Evolutionary conservation across 2,797 vertebrate species (phyloP), one percentile per base, ranked within the genome.

Genomic region (Synanceia verrucosa): DNA sequence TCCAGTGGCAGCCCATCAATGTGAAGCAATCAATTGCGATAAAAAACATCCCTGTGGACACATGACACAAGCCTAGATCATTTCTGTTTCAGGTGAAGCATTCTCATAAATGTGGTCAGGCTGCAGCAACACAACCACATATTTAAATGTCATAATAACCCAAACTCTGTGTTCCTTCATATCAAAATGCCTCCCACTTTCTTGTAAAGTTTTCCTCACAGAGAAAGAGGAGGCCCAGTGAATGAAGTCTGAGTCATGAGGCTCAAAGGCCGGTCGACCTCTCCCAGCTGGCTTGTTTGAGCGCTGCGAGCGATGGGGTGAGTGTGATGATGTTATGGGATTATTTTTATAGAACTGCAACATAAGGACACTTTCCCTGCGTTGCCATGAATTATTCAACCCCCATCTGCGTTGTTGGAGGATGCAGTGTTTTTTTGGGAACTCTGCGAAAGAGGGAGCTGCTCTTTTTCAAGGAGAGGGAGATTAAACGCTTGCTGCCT

Each of bases 351-450:
- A 86, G 82, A 92, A 83, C 76, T 62, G 82, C 82, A 72, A 84
- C 76, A 82, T 87, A 86, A 91, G 86, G 89, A 91, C 91, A 91
- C 81, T 87, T 71, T 81, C 78, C 81, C 73, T 79, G 78, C 24
- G 65, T 73, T 82, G 83, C 83, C 73, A 91, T 92, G 83, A 89
- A 91, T 92, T 89, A 92, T 93, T 91, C 86, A 93, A 78, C 75
- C 47, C 67, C 86, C 87, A 91, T 89, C 84, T 90, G 89, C 53
- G 78, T 66, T 50, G 71, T 33, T 86, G 71, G 77, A 76, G 80
- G 83, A 86, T 33, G 61, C 60, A 43, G 73, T 57, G 58, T 79
- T 84, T 85, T 86, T 79, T 88, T 79, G 66, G 73, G 58, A 65
- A 44, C 41, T n/a, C 46, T 6, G 70, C 39, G 19, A 64, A 60